Percentiles rank a stretch among this genome's conserved stretches.
phyloP scores from a whole-genome alignment of 92 coral and sea anemone genomes.

The Micromussa lordhowensis region DNA sequence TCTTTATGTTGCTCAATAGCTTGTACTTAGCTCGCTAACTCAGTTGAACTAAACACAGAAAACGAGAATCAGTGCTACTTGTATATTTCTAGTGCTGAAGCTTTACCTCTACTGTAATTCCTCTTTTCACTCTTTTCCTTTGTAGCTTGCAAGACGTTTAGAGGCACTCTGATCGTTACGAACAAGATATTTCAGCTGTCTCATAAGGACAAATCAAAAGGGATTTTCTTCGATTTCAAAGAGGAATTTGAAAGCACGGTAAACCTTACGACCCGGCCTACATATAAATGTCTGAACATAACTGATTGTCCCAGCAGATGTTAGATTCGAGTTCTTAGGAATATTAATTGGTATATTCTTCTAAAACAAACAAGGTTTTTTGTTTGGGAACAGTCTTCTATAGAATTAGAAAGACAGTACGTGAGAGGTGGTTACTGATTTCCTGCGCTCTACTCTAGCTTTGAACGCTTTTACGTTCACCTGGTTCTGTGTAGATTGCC shows the following conservation, averaged over 20 bases:
- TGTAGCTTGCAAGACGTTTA: conserved; percentile 34
- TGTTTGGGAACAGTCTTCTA: no score
- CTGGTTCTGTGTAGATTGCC: background rate
- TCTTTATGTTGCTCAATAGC: no score
- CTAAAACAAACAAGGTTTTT: background rate
- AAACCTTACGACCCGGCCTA: background rate
- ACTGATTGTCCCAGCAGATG: background rate
- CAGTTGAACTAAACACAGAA: no score
- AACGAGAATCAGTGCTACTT: no score
- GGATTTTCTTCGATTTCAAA: conserved; percentile 26
- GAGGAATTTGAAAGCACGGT: conserved; percentile 44
- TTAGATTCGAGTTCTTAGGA: background rate
- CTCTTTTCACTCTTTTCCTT: no score
- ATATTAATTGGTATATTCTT: no score
- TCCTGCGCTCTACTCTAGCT: background rate
- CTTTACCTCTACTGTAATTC: no score
- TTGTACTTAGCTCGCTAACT: no score
- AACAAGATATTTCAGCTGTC: background rate
- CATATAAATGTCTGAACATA: background rate
- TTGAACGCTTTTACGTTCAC: background rate
- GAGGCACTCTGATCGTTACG: conserved; percentile 11
- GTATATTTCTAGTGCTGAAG: no score
- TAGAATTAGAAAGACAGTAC: no score
- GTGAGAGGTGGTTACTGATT: no score
- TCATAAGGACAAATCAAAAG: conserved; percentile 8